phyloP scores from a whole-genome alignment of 2,888 invertebrate species.

The Lacanobia wlatinum region DNA sequence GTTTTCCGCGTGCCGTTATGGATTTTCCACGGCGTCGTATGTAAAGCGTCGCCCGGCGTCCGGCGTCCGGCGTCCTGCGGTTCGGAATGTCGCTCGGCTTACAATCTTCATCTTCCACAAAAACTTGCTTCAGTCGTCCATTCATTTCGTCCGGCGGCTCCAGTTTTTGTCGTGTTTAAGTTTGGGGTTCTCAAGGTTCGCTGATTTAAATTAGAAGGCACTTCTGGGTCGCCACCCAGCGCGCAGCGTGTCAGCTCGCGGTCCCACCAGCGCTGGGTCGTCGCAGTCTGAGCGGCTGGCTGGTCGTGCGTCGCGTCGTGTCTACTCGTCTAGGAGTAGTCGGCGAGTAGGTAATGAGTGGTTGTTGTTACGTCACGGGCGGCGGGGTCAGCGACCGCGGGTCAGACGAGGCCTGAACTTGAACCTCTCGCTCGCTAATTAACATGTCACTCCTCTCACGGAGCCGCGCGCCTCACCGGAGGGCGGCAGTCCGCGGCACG shows the following conservation, averaged over 20 bases:
- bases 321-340: conserved; percentile 3
- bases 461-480: conserved; percentile 4
- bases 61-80: conserved; percentile 11
- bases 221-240: conserved; percentile 26
- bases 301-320: not conserved
- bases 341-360: conserved; percentile 55
- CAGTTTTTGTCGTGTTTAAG: conserved; percentile 62
- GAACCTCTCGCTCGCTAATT: conserved; percentile 73
- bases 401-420: conserved; percentile 73
- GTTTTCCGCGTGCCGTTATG: conserved; percentile 90
- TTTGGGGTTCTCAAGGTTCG: conserved; percentile 59
- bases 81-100: conserved; percentile 54
- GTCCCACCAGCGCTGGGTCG: not conserved
- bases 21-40: conserved; percentile 84
- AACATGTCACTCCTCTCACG: conserved; percentile 58
- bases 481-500: not conserved
- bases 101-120: conserved; percentile 49
- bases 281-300: conserved; percentile 18
- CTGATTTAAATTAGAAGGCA: conserved; percentile 60
- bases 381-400: conserved; percentile 73
- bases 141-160: conserved; percentile 63
- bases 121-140: conserved; percentile 63
- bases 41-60: conserved; percentile 41
- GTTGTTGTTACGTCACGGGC: conserved; percentile 67
- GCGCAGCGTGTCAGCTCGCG: not conserved